phyloP scores from a whole-genome alignment of 1,140 invertebrate genomes.

The Drosophila eugracilis region DNA sequence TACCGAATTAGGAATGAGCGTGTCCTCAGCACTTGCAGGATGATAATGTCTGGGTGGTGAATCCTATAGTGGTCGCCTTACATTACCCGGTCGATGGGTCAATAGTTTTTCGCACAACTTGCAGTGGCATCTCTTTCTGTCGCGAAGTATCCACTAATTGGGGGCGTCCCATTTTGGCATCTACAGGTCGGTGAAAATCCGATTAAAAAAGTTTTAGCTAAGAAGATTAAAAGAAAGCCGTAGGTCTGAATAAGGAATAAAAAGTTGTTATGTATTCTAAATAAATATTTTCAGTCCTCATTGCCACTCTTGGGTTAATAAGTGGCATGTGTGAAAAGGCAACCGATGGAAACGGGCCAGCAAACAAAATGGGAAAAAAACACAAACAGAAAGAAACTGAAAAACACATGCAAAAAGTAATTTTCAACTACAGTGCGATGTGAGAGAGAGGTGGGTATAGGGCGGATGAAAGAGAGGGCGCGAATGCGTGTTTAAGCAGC shows the following conservation, averaged over 20 bases:
- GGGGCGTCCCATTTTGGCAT: constrained; percentile 7
- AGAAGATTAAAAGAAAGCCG: too few species aligned
- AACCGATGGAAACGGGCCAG: constrained; percentile 1
- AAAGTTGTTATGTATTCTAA: background rate
- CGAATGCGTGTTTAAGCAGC: background rate
- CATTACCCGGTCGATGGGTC: constrained; percentile 9
- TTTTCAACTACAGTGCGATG: constrained; percentile 9
- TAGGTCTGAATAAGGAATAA: constrained; percentile 1
- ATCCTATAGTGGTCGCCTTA: constrained; percentile 10
- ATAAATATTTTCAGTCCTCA: constrained; percentile 4
- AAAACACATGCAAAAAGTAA: constrained; percentile 3
- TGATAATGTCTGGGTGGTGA: constrained; percentile 5
- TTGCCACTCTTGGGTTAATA: constrained; percentile 6
- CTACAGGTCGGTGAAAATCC: background rate
- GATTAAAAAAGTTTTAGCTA: background rate
- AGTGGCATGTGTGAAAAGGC: constrained; percentile 3
- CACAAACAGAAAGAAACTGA: background rate
- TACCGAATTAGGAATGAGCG: constrained; percentile 7
- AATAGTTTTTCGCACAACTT: constrained; percentile 11
- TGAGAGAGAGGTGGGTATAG: background rate
- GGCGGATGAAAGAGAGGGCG: background rate
- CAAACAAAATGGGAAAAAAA: constrained; percentile 1
- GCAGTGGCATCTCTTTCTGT: constrained; percentile 7
- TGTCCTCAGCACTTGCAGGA: background rate
- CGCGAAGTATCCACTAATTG: constrained; percentile 5